Percentiles rank a stretch among this genome's conserved stretches.
Conservation (phyloP, 1,140 invertebrate species). For the Cardiocondyla obscurior region DNA sequence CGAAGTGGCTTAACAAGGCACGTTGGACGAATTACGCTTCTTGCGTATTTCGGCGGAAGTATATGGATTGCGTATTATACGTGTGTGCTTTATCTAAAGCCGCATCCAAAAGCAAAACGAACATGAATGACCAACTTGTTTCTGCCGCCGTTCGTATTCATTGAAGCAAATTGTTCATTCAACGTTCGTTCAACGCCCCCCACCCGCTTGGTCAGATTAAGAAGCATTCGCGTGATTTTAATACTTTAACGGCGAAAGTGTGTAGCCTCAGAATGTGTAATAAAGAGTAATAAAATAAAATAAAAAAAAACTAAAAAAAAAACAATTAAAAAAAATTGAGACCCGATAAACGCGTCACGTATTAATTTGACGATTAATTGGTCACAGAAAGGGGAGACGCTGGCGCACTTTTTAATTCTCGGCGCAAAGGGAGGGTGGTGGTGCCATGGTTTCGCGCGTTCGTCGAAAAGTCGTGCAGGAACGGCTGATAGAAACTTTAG, state of each 20-base stretch:
- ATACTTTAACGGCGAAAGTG: not conserved
- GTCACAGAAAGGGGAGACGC: not conserved
- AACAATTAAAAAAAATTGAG: too few species aligned
- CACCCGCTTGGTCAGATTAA: not conserved
- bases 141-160: not conserved
- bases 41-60: slow-evolving; percentile 9
- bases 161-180: not conserved
- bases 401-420: not conserved
- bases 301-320: not conserved
- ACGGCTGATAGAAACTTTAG: slow-evolving; percentile 7
- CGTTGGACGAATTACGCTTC: slow-evolving; percentile 8
- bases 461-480: not conserved
- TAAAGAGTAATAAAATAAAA: not conserved
- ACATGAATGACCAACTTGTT: slow-evolving; percentile 2
- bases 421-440: not conserved
- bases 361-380: slow-evolving; percentile 1
- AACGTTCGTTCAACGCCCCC: not conserved
- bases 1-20: slow-evolving; percentile 52
- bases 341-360: not conserved
- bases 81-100: not conserved
- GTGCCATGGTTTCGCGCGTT: too few species aligned
- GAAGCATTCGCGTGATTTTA: not conserved
- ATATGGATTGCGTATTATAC: not conserved
- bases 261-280: not conserved
- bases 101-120: not conserved